phyloP scores from a whole-genome alignment of 2,888 invertebrate species.

The Calephelis perditalis region DNA sequence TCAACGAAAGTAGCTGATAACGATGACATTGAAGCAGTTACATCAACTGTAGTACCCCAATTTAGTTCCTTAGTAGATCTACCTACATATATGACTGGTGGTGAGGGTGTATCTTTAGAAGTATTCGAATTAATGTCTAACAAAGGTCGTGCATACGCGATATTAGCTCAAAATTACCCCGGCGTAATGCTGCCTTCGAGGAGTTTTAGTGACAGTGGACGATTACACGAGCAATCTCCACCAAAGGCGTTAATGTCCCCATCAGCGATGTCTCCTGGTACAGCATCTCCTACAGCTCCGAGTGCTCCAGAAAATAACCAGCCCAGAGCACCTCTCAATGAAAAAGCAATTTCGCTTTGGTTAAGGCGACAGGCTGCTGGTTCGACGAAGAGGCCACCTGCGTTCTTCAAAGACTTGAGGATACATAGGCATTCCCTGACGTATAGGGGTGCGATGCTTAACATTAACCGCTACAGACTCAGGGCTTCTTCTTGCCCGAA shows the following conservation, averaged over 20 bases:
- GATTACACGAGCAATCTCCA: slow-evolving; percentile 61
- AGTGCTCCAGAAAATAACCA: slow-evolving; percentile 36
- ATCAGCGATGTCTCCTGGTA: slow-evolving; percentile 42
- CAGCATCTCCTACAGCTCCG: slow-evolving; percentile 45
- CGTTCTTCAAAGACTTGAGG: slow-evolving; percentile 85
- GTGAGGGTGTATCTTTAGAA: slow-evolving; percentile 87
- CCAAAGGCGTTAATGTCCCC: slow-evolving; percentile 53
- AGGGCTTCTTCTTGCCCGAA: slow-evolving; percentile 94
- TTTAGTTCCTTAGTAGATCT: slow-evolving; percentile 90
- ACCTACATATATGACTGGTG: slow-evolving; percentile 89
- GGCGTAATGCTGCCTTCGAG: slow-evolving; percentile 83
- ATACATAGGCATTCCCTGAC: slow-evolving; percentile 88
- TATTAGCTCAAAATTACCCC: slow-evolving; percentile 86
- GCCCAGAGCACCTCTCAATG: slow-evolving; percentile 40
- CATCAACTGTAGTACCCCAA: slow-evolving; percentile 65
- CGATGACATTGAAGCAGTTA: slow-evolving; percentile 55
- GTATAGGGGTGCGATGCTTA: slow-evolving; percentile 91
- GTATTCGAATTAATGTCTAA: slow-evolving; percentile 85
- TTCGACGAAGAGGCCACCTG: slow-evolving; percentile 76
- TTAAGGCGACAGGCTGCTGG: slow-evolving; percentile 68
- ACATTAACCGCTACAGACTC: slow-evolving; percentile 87
- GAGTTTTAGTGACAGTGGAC: slow-evolving; percentile 83
- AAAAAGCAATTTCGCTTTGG: slow-evolving; percentile 77
- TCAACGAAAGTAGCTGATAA: slow-evolving; percentile 63
- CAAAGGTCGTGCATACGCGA: slow-evolving; percentile 83